Conservation (phyloP, 2,888 invertebrate genomes). For the Dicyrtomina minuta region DNA sequence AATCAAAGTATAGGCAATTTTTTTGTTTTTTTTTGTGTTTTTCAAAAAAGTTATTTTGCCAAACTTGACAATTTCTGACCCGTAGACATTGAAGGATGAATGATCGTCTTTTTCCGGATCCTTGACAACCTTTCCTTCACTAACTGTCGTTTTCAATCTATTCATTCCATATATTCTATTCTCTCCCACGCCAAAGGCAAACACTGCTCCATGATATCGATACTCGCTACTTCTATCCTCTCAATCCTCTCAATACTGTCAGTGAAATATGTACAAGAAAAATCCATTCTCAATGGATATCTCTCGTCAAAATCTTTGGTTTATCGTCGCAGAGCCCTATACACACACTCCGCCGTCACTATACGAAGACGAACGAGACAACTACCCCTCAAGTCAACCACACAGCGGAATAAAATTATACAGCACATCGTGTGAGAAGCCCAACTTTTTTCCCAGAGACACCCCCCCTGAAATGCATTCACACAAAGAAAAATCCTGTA, state of each 20-base stretch:
- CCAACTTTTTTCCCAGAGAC: conserved; percentile 4
- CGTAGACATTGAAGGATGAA: conserved; percentile 13
- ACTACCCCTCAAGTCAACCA: too few relatives aligned
- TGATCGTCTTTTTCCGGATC: conserved; percentile 16
- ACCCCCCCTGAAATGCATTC: background rate
- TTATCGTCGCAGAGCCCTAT: conserved; percentile 5
- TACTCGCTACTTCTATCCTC: background rate
- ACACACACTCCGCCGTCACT: background rate
- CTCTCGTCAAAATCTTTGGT: conserved; percentile 12
- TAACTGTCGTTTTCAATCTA: conserved; percentile 27
- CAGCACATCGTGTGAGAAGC: background rate
- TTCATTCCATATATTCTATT: conserved; percentile 2
- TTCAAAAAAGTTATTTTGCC: background rate
- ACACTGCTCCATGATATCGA: background rate
- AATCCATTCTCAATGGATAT: conserved; percentile 3
- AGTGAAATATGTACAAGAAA: conserved; percentile 1
- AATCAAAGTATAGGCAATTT: background rate
- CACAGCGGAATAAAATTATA: background rate
- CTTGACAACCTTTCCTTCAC: conserved; percentile 24
- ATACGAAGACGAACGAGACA: too few relatives aligned
- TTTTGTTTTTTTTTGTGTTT: background rate
- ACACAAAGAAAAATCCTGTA: too few relatives aligned
- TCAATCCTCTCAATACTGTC: background rate
- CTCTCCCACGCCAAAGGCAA: too few relatives aligned
- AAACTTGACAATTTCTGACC: conserved; percentile 5